Percentiles rank a stretch among this genome's conserved stretches.
Conservation (phyloP, 64 coral and sea anemone genomes). For the Montipora capricornis region DNA sequence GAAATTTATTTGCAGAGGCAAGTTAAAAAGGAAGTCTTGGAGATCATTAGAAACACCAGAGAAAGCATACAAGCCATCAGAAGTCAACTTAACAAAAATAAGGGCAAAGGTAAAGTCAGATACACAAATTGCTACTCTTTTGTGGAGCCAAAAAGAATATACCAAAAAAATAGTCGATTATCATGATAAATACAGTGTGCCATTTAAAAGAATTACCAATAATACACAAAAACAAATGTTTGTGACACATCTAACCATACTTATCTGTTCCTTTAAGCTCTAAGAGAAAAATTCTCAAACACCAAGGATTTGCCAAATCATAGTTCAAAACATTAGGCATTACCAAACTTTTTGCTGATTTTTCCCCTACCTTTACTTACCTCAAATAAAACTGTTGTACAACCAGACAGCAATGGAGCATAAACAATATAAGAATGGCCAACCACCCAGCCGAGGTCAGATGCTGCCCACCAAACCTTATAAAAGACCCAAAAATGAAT, state of each 20-base stretch:
- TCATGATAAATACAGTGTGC: background rate
- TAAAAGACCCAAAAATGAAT: background rate
- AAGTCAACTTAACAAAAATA: constrained; percentile 15
- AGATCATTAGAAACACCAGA: constrained; percentile 14
- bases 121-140: too few relatives aligned
- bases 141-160: too few relatives aligned
- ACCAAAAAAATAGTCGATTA: too few relatives aligned
- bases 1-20: background rate
- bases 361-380: constrained; percentile 13
- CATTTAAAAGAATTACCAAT: background rate
- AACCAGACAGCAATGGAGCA: constrained; percentile 83
- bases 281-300: background rate
- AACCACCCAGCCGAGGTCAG: constrained; percentile 98
- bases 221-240: background rate
- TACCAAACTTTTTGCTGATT: too few relatives aligned
- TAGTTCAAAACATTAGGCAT: too few relatives aligned
- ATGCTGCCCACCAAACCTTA: constrained; percentile 99
- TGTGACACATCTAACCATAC: background rate
- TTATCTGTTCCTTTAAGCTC: background rate
- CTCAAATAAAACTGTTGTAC: constrained; percentile 95
- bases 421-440: constrained; percentile 99
- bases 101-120: background rate
- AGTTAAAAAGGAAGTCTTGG: constrained; percentile 27
- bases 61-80: constrained; percentile 28
- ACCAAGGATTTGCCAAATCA: background rate